These are phyloP conservation scores for Neolamprologus modestus DNA, from an alignment of 2,113 vertebrate genomes.

Conservation along the genomic window DNA sequence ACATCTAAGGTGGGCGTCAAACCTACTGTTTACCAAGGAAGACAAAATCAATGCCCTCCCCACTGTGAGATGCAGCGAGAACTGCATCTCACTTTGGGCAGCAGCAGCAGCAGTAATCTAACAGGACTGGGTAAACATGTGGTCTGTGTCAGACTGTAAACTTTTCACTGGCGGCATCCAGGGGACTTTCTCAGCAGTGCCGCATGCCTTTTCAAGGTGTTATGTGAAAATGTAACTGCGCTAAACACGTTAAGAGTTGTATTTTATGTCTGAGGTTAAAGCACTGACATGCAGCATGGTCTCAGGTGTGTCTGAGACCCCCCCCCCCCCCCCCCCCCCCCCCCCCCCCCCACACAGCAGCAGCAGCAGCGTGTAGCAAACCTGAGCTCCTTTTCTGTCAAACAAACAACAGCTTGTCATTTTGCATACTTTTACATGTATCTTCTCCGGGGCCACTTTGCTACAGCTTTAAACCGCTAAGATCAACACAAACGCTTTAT, in stretches of 20 bases:
- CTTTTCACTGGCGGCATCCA: not conserved
- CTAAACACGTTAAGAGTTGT: not conserved
- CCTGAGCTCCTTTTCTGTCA: not conserved
- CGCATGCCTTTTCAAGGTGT: not conserved
- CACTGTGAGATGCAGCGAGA: slow-evolving; percentile 5
- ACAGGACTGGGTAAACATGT: not conserved
- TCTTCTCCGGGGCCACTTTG: not conserved
- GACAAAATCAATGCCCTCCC: slow-evolving; percentile 38
- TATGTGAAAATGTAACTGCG: not conserved
- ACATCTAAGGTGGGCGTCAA: slow-evolving; percentile 37
- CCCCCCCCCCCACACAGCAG: not conserved
- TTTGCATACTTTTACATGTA: not conserved
- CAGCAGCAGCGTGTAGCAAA: not conserved
- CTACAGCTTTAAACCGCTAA: not conserved
- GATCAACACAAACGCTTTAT: not conserved
- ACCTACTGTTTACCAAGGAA: slow-evolving; percentile 38
- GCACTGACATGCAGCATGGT: not conserved
- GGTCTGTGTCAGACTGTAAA: not conserved
- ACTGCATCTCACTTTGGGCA: not conserved
- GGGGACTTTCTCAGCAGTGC: not conserved
- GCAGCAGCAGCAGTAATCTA: not conserved
- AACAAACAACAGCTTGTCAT: not conserved
- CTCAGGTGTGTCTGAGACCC: not conserved
- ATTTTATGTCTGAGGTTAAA: not conserved
- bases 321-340: too few species aligned